Conservation (phyloP, 1,140 invertebrate species). For the Drosophila orena region DNA sequence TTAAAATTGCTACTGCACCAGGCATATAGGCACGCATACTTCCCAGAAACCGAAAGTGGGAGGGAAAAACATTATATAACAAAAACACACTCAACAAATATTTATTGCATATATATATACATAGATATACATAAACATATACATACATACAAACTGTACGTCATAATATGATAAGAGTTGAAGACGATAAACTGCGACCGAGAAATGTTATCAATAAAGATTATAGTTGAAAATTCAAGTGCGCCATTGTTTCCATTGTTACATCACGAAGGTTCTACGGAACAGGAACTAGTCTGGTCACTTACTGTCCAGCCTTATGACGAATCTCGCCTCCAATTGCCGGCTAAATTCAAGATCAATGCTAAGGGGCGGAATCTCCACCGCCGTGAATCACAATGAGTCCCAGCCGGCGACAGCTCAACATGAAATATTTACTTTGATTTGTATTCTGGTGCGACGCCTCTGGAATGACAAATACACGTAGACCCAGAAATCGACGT, state of each 20-base stretch:
- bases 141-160: slow-evolving; percentile 55
- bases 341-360: slow-evolving; percentile 77
- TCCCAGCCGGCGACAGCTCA: slow-evolving; percentile 29
- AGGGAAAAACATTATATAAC: slow-evolving; percentile 22
- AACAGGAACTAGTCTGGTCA: slow-evolving; percentile 65
- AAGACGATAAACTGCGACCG: slow-evolving; percentile 61
- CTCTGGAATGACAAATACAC: slow-evolving; percentile 44
- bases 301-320: slow-evolving; percentile 17
- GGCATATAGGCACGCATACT: slow-evolving; percentile 53
- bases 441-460: slow-evolving; percentile 19
- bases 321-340: slow-evolving; percentile 53
- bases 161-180: slow-evolving; percentile 73
- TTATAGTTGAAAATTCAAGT: slow-evolving; percentile 82
- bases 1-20: slow-evolving; percentile 50
- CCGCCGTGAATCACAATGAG: slow-evolving; percentile 75
- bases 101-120: slow-evolving; percentile 76
- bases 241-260: slow-evolving; percentile 17
- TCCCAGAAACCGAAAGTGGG: slow-evolving; percentile 31
- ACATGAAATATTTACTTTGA: slow-evolving; percentile 25
- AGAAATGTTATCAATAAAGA: slow-evolving; percentile 84
- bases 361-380: slow-evolving; percentile 40
- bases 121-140: slow-evolving; percentile 46
- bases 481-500: slow-evolving; percentile 33
- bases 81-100: slow-evolving; percentile 49
- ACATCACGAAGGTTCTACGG: slow-evolving; percentile 53